phyloP scores from a whole-genome alignment of 2,113 vertebrate species.

The Pseudorhombus dupliciocellatus region DNA sequence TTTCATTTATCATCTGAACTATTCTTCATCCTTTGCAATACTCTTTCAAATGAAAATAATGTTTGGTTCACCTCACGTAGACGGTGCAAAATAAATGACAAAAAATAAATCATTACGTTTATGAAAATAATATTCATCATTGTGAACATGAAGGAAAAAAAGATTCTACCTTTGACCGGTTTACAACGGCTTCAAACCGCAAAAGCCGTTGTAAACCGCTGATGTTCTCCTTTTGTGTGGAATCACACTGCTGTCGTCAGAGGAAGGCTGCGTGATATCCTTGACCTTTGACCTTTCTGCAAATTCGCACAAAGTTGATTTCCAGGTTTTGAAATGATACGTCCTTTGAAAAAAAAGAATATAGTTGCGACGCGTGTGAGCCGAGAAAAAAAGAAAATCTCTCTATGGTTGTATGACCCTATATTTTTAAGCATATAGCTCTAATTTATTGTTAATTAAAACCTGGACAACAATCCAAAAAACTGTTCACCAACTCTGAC shows the following conservation, averaged over 20 bases:
- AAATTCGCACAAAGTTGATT: conserved; percentile 10
- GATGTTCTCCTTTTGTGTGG: not conserved
- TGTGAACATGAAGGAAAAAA: not conserved
- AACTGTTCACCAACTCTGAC: not conserved
- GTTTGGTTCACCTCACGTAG: too few relatives aligned
- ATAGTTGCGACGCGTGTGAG: not conserved
- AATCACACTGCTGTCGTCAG: not conserved
- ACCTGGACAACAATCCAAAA: too few relatives aligned
- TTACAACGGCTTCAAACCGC: too few relatives aligned
- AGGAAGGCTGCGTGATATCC: not conserved
- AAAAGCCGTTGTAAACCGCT: not conserved
- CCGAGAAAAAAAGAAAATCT: too few relatives aligned
- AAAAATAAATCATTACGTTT: too few relatives aligned
- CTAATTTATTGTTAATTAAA: too few relatives aligned
- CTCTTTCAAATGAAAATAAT: too few relatives aligned
- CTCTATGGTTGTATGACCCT: too few relatives aligned
- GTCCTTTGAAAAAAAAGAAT: not conserved
- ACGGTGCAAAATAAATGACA: too few relatives aligned
- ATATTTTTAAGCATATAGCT: too few relatives aligned
- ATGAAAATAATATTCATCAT: not conserved
- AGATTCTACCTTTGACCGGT: not conserved
- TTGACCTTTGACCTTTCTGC: conserved; percentile 42
- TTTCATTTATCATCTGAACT: too few relatives aligned
- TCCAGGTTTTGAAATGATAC: not conserved
- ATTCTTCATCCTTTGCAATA: not conserved